Conservation (phyloP, 2,113 vertebrate species). For the Trichechus manatus region DNA sequence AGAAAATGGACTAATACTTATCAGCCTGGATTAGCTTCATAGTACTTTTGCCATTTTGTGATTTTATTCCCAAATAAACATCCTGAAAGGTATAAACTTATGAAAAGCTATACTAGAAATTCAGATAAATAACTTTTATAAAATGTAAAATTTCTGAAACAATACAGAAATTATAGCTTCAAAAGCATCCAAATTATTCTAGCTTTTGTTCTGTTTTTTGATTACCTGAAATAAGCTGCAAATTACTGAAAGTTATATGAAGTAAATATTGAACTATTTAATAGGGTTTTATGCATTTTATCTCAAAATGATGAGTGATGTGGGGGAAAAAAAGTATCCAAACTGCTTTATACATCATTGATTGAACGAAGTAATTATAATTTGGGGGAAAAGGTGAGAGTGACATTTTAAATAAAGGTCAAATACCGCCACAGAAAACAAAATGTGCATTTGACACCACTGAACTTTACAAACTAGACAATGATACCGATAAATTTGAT, state of each 20-base stretch:
- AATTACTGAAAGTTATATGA: not conserved
- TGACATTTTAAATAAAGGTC: slow-evolving; percentile 34
- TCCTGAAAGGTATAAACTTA: not conserved
- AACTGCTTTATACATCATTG: not conserved
- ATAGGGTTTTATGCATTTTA: not conserved
- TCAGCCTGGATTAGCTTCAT: not conserved
- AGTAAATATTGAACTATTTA: not conserved
- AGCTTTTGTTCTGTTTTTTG: not conserved
- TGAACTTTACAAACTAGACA: slow-evolving; percentile 60
- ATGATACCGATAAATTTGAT: not conserved
- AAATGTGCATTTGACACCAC: not conserved
- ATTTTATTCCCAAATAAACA: slow-evolving; percentile 13
- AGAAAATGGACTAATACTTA: not conserved
- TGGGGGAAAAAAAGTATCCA: not conserved
- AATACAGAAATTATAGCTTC: not conserved
- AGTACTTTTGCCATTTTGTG: not conserved
- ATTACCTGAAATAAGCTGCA: not conserved
- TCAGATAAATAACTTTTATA: not conserved
- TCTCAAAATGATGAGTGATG: not conserved
- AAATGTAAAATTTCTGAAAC: slow-evolving; percentile 1
- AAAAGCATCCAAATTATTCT: not conserved
- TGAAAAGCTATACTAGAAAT: not conserved
- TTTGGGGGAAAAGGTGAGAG: not conserved
- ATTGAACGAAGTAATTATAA: not conserved
- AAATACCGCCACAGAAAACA: slow-evolving; percentile 28